Evolutionary conservation across 1,140 invertebrate genomes (phyloP).

Genomic region (Zaprionus nigranus): DNA sequence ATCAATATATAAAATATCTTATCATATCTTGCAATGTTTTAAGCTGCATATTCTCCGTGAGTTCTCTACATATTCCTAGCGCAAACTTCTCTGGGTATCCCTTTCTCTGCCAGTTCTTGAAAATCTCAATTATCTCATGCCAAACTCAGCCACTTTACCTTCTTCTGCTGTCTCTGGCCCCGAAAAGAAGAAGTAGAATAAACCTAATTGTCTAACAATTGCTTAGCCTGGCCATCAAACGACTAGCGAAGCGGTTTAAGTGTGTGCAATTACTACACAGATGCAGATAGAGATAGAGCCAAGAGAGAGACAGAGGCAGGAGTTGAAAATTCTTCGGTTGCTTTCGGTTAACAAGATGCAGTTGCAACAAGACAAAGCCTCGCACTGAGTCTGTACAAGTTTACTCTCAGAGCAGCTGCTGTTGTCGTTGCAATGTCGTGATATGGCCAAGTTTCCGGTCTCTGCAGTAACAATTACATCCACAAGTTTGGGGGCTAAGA

Average conservation of each 20-base stretch:
- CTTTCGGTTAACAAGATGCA: conserved; percentile 41
- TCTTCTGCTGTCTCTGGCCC: not conserved
- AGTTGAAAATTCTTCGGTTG: conserved; percentile 36
- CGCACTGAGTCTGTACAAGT: not conserved
- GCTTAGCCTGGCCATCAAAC: conserved; percentile 61
- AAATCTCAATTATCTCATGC: conserved; percentile 20
- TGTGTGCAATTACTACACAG: conserved; percentile 74
- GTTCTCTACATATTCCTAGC: not conserved
- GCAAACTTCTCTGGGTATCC: not conserved
- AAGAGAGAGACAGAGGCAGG: not conserved
- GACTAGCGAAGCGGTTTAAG: conserved; percentile 75
- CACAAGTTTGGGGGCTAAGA: conserved; percentile 72
- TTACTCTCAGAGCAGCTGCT: conserved; percentile 11
- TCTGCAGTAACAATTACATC: conserved; percentile 61
- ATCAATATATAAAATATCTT: not conserved
- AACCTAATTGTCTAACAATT: conserved; percentile 78
- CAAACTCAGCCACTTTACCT: conserved; percentile 20
- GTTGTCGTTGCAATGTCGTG: conserved; percentile 33
- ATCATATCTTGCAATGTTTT: not conserved
- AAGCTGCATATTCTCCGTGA: not conserved
- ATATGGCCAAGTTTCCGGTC: conserved; percentile 58
- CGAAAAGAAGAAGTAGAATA: conserved; percentile 24
- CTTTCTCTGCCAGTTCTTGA: not conserved
- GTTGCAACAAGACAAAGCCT: conserved; percentile 31
- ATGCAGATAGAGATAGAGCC: conserved; percentile 55